These are phyloP conservation scores for Ips typographus DNA, from an alignment of 1,140 invertebrate genomes.

Conservation along the genomic window DNA sequence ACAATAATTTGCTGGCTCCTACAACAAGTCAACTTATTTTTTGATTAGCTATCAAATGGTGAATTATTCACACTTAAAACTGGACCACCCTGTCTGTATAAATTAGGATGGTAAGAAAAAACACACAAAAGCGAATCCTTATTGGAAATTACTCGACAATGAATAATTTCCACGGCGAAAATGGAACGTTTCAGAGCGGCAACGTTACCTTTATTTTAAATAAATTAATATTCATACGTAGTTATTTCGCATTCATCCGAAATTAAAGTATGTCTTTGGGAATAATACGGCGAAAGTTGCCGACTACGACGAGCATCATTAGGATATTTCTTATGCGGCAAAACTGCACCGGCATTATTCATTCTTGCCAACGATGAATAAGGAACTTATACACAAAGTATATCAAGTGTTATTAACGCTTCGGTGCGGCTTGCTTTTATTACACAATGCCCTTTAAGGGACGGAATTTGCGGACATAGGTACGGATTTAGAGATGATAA, in stretches of 20 bases:
- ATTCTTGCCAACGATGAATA: neutral
- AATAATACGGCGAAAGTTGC: slow-evolving; percentile 24
- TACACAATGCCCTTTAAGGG: neutral
- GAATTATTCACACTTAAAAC: no score
- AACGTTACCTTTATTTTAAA: slow-evolving; percentile 22
- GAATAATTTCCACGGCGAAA: slow-evolving; percentile 25
- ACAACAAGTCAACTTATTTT: no score
- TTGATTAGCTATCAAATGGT: no score
- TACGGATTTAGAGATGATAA: no score
- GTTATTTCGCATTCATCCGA: slow-evolving; percentile 33
- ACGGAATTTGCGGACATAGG: no score
- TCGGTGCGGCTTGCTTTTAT: neutral
- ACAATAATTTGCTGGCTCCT: no score
- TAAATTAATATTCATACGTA: slow-evolving; percentile 34
- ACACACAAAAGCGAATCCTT: neutral
- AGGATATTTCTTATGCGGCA: slow-evolving; percentile 18
- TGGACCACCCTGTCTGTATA: no score
- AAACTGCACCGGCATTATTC: slow-evolving; percentile 1
- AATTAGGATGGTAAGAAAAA: no score
- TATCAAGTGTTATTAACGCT: slow-evolving; percentile 5
- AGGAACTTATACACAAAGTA: neutral
- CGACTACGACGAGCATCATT: slow-evolving; percentile 21
- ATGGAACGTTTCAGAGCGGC: slow-evolving; percentile 4
- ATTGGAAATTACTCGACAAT: slow-evolving; percentile 33
- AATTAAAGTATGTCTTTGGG: slow-evolving; percentile 35